Conservation (phyloP, 2,113 vertebrate species). For the Amazona guildingii region DNA sequence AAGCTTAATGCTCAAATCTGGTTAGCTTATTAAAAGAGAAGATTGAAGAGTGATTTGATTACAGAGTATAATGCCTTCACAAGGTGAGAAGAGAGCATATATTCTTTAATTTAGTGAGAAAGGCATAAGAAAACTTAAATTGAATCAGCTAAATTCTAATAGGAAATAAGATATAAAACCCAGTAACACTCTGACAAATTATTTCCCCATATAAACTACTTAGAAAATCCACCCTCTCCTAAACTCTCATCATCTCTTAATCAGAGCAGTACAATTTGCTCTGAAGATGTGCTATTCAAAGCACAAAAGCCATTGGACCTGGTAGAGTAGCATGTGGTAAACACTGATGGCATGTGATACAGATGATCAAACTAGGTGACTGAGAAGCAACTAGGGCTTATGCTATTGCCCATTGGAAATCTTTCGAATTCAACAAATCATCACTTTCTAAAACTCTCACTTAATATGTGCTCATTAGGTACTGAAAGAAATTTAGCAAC, state of each 20-base stretch:
- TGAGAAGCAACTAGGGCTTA: neutral
- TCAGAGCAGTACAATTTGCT: neutral
- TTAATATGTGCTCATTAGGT: neutral
- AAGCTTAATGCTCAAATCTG: conserved; percentile 42
- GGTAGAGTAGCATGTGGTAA: neutral
- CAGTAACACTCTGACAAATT: neutral
- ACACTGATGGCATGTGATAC: neutral
- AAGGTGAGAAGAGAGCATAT: neutral
- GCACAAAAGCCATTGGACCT: neutral
- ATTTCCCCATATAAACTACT: neutral
- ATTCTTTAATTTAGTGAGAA: neutral
- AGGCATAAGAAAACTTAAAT: neutral
- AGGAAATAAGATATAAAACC: neutral
- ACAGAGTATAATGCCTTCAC: neutral
- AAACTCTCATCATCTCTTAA: neutral
- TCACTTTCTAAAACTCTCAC: neutral
- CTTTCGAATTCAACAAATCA: neutral
- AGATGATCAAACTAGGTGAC: neutral
- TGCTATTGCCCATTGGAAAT: neutral
- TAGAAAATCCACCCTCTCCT: neutral
- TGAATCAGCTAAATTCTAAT: neutral
- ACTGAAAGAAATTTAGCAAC: neutral
- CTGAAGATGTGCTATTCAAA: neutral
- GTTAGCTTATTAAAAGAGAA: conserved; percentile 46
- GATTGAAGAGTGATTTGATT: conserved; percentile 44